These are phyloP conservation scores for Calidris pugnax DNA, from an alignment of 2,113 vertebrate species.

Conservation along the genomic window DNA sequence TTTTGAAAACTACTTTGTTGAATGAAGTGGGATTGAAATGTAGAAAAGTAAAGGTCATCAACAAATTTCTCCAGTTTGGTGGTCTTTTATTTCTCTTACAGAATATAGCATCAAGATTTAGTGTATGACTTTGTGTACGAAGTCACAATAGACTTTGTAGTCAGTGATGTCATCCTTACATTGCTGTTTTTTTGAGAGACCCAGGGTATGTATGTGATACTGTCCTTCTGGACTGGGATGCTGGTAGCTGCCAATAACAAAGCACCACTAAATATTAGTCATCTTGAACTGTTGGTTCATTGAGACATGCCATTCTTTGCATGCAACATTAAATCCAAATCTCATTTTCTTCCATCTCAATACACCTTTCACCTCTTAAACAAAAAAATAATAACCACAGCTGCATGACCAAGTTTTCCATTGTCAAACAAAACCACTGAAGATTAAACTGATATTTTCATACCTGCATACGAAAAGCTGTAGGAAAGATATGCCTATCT, in stretches of 20 bases:
- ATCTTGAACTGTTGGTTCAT: not conserved
- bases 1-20: not conserved
- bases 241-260: not conserved
- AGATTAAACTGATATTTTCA: constrained; percentile 9
- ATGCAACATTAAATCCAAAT: constrained; percentile 28
- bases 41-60: not conserved
- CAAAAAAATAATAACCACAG: not conserved
- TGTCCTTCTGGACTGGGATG: not conserved
- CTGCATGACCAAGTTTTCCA: not conserved
- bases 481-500: not conserved
- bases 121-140: not conserved
- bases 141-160: not conserved
- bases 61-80: not conserved
- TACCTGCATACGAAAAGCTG: not conserved
- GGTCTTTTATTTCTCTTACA: not conserved
- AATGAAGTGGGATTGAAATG: not conserved
- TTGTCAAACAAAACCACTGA: not conserved
- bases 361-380: constrained; percentile 29
- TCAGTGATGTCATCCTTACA: not conserved
- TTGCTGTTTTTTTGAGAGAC: not conserved
- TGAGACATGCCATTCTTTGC: not conserved
- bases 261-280: not conserved
- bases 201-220: not conserved
- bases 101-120: not conserved
- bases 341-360: constrained; percentile 28